Conservation (phyloP, 2,888 invertebrate species). For the Melanchra persicariae region DNA sequence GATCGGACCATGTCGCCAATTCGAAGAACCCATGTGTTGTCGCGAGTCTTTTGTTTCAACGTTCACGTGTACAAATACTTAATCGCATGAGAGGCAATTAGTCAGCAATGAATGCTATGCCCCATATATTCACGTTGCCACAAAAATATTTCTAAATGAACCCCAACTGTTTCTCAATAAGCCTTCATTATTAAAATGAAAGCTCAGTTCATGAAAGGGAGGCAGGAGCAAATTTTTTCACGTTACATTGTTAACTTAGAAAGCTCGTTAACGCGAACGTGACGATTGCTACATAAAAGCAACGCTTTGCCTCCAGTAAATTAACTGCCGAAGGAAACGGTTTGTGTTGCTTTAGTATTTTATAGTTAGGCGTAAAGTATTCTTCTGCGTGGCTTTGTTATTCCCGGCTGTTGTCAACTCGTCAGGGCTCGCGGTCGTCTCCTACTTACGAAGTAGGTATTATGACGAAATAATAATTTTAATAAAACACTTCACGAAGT, state of each 20-base stretch:
- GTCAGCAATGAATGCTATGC: conserved; percentile 48
- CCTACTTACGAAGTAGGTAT: conserved; percentile 38
- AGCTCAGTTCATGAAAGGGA: conserved; percentile 65
- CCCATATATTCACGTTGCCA: conserved; percentile 43
- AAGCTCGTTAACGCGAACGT: conserved; percentile 89
- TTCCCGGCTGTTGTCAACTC: conserved; percentile 21
- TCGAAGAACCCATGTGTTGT: conserved; percentile 80
- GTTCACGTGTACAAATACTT: conserved; percentile 54
- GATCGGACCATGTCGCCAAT: conserved; percentile 85
- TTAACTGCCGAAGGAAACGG: conserved; percentile 83
- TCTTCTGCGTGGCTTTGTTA: conserved; percentile 38
- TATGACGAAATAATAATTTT: conserved; percentile 52
- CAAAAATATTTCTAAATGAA: conserved; percentile 64
- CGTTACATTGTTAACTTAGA: conserved; percentile 87
- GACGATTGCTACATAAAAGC: conserved; percentile 85
- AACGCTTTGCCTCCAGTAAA: conserved; percentile 80
- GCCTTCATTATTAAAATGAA: conserved; percentile 67
- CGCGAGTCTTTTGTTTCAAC: conserved; percentile 70
- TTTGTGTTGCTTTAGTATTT: conserved; percentile 67
- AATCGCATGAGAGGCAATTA: conserved; percentile 54
- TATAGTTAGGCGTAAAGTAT: conserved; percentile 55
- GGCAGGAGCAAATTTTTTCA: conserved; percentile 84
- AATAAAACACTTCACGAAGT: conserved; percentile 54
- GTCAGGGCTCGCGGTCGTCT: conserved; percentile 22
- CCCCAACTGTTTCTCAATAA: conserved; percentile 55